A percentile compares a stretch with the other conserved stretches of the same genome.
phyloP scores from a whole-genome alignment of 2,797 vertebrate genomes.

The Gymnodraco acuticeps region DNA sequence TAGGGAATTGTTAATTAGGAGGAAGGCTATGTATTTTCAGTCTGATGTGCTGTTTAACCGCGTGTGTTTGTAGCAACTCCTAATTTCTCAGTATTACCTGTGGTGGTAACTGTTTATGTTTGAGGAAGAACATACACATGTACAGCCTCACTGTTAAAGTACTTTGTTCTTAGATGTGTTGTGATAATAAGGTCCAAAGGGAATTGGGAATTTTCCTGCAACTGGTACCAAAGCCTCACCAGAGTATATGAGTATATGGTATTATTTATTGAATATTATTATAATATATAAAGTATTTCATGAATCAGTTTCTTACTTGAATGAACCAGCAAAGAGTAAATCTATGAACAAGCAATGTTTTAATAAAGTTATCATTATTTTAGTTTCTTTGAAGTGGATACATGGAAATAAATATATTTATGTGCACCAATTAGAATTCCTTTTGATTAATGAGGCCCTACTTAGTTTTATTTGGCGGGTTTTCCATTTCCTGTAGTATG shows the following conservation, averaged over 20 bases:
- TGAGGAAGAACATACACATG: constrained; percentile 18
- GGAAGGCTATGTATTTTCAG: constrained; percentile 39
- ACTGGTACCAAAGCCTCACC: not conserved
- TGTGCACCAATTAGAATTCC: no score
- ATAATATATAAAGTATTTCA: not conserved
- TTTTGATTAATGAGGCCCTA: no score
- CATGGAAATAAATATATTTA: no score
- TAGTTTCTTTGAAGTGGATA: no score
- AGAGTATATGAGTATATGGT: not conserved
- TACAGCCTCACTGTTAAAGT: constrained; percentile 10
- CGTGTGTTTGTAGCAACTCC: constrained; percentile 26
- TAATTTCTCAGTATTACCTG: constrained; percentile 31
- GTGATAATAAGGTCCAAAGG: constrained; percentile 26
- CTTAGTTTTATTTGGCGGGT: no score
- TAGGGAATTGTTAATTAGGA: constrained; percentile 71
- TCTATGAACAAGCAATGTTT: not conserved
- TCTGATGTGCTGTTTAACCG: constrained; percentile 55
- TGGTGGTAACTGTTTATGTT: constrained; percentile 25
- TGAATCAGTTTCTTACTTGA: no score
- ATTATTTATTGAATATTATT: not conserved
- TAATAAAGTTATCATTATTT: no score
- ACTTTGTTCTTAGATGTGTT: constrained; percentile 21
- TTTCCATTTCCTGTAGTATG: no score
- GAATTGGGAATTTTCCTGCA: not conserved
- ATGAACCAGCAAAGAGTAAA: no score